Evolutionary conservation across 2,113 vertebrate genomes (phyloP).

Genomic region (Rhegmatorhina hoffmannsi): DNA sequence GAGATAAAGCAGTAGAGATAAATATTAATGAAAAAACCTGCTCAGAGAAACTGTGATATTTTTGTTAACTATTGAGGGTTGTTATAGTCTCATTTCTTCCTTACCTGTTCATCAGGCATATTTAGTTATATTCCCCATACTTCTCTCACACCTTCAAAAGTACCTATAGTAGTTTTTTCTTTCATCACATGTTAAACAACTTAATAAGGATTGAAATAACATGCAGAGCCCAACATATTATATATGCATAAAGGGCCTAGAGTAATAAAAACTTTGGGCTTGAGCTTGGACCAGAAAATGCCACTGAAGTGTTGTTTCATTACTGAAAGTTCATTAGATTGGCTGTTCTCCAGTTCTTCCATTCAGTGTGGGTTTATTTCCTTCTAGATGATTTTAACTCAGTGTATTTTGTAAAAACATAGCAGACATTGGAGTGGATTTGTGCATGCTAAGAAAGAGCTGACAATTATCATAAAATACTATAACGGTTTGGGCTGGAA

Average conservation of each 20-base stretch:
- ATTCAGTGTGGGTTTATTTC: background rate
- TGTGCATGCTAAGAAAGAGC: background rate
- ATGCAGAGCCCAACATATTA: background rate
- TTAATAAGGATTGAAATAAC: background rate
- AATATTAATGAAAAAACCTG: rapidly evolving
- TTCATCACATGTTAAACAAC: background rate
- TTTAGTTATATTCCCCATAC: background rate
- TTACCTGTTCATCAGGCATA: background rate
- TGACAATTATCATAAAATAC: background rate
- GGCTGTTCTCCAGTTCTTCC: background rate
- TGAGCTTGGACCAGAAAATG: background rate
- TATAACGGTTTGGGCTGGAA: too few relatives aligned
- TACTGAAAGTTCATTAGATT: background rate
- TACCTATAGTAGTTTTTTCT: background rate
- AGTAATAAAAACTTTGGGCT: background rate
- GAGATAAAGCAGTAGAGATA: background rate
- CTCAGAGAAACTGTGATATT: background rate
- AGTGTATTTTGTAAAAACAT: background rate
- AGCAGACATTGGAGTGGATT: background rate
- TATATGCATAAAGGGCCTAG: background rate
- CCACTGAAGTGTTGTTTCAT: background rate
- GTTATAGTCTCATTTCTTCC: background rate
- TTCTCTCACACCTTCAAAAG: background rate
- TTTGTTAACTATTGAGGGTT: background rate
- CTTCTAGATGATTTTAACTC: background rate